Conservation (phyloP, 2,888 invertebrate species). For the Polylopha cassiicola region DNA sequence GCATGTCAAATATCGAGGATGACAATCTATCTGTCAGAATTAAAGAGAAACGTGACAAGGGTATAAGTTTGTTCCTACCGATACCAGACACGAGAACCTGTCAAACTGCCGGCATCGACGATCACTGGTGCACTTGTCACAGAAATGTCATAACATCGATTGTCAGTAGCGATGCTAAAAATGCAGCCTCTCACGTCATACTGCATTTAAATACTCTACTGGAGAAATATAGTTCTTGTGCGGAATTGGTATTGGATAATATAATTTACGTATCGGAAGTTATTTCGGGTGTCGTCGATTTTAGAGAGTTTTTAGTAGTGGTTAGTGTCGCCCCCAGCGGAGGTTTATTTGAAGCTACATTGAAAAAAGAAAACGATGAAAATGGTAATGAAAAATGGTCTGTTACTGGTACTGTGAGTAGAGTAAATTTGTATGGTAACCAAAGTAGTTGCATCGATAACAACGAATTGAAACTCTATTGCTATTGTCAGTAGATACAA, state of each 20-base stretch:
- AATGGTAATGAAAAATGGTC: conserved; percentile 33
- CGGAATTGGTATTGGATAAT: conserved; percentile 69
- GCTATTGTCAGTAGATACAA: too few species aligned
- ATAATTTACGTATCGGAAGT: conserved; percentile 60
- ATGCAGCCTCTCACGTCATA: conserved; percentile 78
- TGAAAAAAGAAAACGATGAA: conserved; percentile 43
- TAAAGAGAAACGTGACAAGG: conserved; percentile 32
- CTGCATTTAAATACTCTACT: conserved; percentile 80
- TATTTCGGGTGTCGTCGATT: conserved; percentile 65
- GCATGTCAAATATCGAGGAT: conserved; percentile 49
- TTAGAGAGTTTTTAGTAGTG: conserved; percentile 77
- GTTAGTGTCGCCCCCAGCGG: conserved; percentile 79
- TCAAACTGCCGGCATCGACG: conserved; percentile 81
- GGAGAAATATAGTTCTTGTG: conserved; percentile 78
- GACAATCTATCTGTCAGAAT: conserved; percentile 35
- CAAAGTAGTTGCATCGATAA: conserved; percentile 84
- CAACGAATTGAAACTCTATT: conserved; percentile 82
- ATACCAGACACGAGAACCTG: conserved; percentile 84
- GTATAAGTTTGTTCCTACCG: conserved; percentile 84
- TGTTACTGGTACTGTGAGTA: conserved; percentile 83
- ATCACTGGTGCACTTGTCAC: conserved; percentile 92
- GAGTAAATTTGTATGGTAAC: conserved; percentile 84
- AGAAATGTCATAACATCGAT: conserved; percentile 66
- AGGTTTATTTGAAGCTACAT: conserved; percentile 86
- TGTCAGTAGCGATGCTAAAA: conserved; percentile 65